A percentile compares a stretch with the other conserved stretches of the same genome.
These are phyloP conservation scores for Turritopsis rubra DNA, from an alignment of 30 jellyfish, hydroid and myxozoan genomes.

Conservation along the genomic window DNA sequence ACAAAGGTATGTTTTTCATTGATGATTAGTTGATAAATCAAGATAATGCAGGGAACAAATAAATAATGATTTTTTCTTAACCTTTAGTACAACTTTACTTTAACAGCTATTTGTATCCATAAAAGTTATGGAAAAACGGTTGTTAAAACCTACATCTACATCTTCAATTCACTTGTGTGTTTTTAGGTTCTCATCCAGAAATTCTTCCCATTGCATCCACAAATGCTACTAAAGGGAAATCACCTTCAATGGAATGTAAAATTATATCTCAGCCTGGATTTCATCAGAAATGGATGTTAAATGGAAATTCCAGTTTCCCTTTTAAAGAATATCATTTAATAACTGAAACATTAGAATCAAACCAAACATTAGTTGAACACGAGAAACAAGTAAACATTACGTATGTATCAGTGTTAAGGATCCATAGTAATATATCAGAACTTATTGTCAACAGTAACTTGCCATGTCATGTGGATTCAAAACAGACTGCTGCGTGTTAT, in stretches of 20 bases:
- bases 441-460: background rate
- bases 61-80: too few relatives aligned
- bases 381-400: background rate
- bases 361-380: background rate
- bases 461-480: background rate
- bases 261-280: background rate
- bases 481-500: background rate
- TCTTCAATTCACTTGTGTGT: too few relatives aligned
- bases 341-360: too few relatives aligned
- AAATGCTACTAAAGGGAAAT: background rate
- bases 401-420: background rate
- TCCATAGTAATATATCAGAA: background rate
- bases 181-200: background rate
- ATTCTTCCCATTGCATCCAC: background rate
- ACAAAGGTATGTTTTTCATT: too few relatives aligned
- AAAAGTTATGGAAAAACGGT: too few relatives aligned
- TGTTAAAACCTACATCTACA: too few relatives aligned
- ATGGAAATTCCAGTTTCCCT: background rate
- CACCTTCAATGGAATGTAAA: background rate
- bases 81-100: too few relatives aligned
- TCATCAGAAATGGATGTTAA: background rate
- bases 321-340: background rate
- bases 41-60: too few relatives aligned
- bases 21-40: too few relatives aligned
- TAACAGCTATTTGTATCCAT: too few relatives aligned